Base-by-base conservation (phyloP, 2,113 vertebrate species). In the Anarrhichthys ocellatus region DNA sequence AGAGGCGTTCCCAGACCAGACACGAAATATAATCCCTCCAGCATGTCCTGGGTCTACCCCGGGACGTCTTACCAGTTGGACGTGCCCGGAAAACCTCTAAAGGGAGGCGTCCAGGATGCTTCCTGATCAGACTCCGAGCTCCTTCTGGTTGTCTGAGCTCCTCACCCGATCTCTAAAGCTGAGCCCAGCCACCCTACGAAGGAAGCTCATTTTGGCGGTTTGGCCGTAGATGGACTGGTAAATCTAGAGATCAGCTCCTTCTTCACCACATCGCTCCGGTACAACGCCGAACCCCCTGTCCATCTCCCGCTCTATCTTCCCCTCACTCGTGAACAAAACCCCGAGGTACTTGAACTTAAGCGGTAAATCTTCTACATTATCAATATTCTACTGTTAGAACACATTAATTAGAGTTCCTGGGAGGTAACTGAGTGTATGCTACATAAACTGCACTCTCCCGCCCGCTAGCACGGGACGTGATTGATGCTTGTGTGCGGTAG, bases 401-500 rank as follows among this genome's bases (percentile, higher is more conserved):
- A 34, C 63, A 58, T 46, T 15, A 34, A 14, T 3, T 4, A 54
- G 20, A 18, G 42, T 29, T 34, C 20, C 5, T 63, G 54, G 15
- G 29, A 40, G 22, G 17, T 24, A 65, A 22, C 40, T 1, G 46
- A 42, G 56, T 66, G 18, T 3, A 6, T 11, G 54, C 63, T 24
- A 9, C 62, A 80, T 34, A 81, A 79, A 87, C 72, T 52, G 48
- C 71, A 24, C 46, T 38, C 61, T 32, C 40, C 48, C 11, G n/a
- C 40, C 48, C 11, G n/a, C 50, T 29, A 3, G 13, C 72, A 32
- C 24, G 22, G 70, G 9, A 69, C 38, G 1, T 78, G 90, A 75
- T 34, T 80, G 89, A 91, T 86, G 70, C 29, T 7, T n/a, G 36
- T 46, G 66, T 50, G 62, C 27, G 18, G 63, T n/a, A 29, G 59